Percentiles rank a stretch among this genome's conserved stretches.
These are phyloP conservation scores for Eurypyga helias DNA, from an alignment of 2,113 vertebrate species.

Conservation along the genomic window DNA sequence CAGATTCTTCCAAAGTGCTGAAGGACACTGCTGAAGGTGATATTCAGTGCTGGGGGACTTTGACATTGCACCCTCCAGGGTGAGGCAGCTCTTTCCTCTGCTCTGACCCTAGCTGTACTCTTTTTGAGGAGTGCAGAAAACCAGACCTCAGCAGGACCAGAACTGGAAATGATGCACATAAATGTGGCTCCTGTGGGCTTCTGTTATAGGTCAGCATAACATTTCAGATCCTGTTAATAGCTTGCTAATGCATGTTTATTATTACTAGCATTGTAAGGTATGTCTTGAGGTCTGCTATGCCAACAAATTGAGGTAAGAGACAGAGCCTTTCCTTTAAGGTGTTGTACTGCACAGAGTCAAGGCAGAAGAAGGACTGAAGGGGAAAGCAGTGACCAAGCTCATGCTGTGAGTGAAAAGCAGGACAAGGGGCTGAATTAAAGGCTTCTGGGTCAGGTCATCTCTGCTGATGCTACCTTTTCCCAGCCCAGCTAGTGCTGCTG, in stretches of 20 bases:
- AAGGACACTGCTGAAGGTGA: neutral
- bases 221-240: neutral
- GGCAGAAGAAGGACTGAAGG: neutral
- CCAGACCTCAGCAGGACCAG: neutral
- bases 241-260: neutral
- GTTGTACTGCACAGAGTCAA: neutral
- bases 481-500: neutral
- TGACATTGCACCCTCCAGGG: neutral
- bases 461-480: neutral
- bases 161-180: neutral
- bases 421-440: neutral
- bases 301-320: neutral
- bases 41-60: neutral
- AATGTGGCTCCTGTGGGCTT: neutral
- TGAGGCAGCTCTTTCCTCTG: neutral
- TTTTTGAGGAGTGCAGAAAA: neutral
- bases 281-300: neutral
- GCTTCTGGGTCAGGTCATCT: neutral
- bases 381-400: neutral
- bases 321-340: neutral
- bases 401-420: neutral
- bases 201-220: neutral
- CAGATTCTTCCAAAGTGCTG: neutral
- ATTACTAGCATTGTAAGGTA: neutral
- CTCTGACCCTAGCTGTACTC: neutral